Evolutionary conservation across 1,140 invertebrate genomes (phyloP).

Genomic region (Bombyx mandarina): DNA sequence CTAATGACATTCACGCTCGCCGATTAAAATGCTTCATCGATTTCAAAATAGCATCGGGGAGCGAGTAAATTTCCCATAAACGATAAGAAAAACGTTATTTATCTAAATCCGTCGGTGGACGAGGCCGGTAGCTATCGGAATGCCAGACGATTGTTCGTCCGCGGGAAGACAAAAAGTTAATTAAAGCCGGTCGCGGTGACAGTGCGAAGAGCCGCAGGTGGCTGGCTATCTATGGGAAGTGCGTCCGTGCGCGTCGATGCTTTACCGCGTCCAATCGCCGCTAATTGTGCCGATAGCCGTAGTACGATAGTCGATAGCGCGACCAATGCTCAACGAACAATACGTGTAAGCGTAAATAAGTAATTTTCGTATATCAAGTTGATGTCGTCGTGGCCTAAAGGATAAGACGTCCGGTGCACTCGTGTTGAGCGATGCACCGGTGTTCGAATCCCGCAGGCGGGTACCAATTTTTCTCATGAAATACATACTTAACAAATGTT

Average conservation of each 20-base stretch:
- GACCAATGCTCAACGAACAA: background rate
- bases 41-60: background rate
- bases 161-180: slow-evolving; percentile 48
- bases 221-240: slow-evolving; percentile 46
- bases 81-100: slow-evolving; percentile 14
- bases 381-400: background rate
- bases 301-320: slow-evolving; percentile 3
- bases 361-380: background rate
- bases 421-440: too few relatives aligned
- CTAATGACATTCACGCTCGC: background rate
- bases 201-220: slow-evolving; percentile 41
- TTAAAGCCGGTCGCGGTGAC: slow-evolving; percentile 40
- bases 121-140: slow-evolving; percentile 16
- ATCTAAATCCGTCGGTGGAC: slow-evolving; percentile 9
- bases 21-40: slow-evolving; percentile 1
- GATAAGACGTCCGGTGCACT: too few relatives aligned
- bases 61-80: slow-evolving; percentile 11
- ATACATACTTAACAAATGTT: too few relatives aligned
- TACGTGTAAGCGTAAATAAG: slow-evolving; percentile 1
- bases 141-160: slow-evolving; percentile 26
- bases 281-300: slow-evolving; percentile 50
- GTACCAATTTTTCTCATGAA: too few relatives aligned
- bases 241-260: slow-evolving; percentile 58
- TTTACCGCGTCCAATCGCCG: slow-evolving; percentile 56
- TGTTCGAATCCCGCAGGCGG: too few relatives aligned